These are phyloP conservation scores for Crocodylus rhombifer DNA, from an alignment of 2,797 vertebrate genomes.

Conservation along the genomic window DNA sequence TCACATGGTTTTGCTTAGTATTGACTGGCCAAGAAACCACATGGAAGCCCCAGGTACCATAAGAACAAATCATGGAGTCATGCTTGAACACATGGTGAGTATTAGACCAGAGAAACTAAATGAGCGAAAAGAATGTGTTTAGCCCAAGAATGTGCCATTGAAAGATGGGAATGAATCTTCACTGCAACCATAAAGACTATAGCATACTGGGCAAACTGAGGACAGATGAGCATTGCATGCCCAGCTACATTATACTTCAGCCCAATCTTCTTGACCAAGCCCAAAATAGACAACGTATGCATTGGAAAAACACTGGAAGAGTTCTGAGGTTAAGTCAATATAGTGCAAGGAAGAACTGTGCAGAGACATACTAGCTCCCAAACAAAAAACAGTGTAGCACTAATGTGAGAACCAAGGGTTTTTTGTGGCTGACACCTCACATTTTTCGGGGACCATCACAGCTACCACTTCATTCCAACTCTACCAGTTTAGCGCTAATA, in stretches of 20 bases:
- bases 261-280: not conserved
- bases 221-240: accelerated
- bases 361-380: too few relatives aligned
- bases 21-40: not conserved
- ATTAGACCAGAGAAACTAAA: not conserved
- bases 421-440: too few relatives aligned
- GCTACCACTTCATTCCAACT: too few relatives aligned
- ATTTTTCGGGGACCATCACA: too few relatives aligned
- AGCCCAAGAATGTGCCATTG: too few relatives aligned
- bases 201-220: not conserved
- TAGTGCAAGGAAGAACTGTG: too few relatives aligned
- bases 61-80: not conserved
- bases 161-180: too few relatives aligned
- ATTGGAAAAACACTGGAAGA: not conserved
- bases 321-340: too few relatives aligned
- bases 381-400: too few relatives aligned
- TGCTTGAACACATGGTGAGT: not conserved
- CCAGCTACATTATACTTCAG: accelerated
- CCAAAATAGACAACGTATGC: not conserved
- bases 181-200: not conserved
- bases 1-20: not conserved
- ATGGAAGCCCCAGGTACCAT: not conserved
- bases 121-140: too few relatives aligned
- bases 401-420: too few relatives aligned
- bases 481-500: too few relatives aligned